A percentile compares a stretch with the other conserved stretches of the same genome.
Conservation (phyloP, 2,113 vertebrate genomes). For the Stegastes partitus region DNA sequence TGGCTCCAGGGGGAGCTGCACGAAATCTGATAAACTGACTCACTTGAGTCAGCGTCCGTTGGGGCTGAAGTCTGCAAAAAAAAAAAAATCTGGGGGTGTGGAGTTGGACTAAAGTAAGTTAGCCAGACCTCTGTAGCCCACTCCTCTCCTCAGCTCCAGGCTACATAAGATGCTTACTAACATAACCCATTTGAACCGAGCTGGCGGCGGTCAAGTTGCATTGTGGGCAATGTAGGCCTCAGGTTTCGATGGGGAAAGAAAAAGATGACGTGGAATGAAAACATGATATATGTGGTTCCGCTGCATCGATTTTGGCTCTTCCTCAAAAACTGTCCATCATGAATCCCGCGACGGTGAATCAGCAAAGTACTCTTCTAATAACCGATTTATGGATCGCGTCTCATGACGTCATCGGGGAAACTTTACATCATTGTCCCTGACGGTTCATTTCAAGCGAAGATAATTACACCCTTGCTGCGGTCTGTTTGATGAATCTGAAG, state of each 20-base stretch:
- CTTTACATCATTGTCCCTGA: background rate
- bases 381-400: background rate
- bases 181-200: slow-evolving; percentile 5
- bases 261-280: background rate
- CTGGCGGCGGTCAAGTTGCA: slow-evolving; percentile 10
- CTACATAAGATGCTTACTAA: slow-evolving; percentile 1
- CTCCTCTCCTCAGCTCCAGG: slow-evolving; percentile 17
- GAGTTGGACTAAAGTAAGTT: slow-evolving; percentile 17
- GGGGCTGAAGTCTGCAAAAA: background rate
- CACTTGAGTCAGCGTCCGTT: background rate
- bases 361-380: background rate
- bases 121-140: slow-evolving; percentile 1
- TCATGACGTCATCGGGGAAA: background rate
- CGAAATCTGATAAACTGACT: slow-evolving; percentile 4
- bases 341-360: background rate
- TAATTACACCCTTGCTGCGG: background rate
- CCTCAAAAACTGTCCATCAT: background rate
- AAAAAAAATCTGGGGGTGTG: background rate
- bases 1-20: slow-evolving; percentile 1
- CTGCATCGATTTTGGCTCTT: background rate
- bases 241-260: background rate
- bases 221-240: slow-evolving; percentile 34
- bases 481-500: background rate
- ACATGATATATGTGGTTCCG: background rate
- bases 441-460: background rate